Conservation (phyloP, 1,140 invertebrate species). For the Sesamia nonagrioides region DNA sequence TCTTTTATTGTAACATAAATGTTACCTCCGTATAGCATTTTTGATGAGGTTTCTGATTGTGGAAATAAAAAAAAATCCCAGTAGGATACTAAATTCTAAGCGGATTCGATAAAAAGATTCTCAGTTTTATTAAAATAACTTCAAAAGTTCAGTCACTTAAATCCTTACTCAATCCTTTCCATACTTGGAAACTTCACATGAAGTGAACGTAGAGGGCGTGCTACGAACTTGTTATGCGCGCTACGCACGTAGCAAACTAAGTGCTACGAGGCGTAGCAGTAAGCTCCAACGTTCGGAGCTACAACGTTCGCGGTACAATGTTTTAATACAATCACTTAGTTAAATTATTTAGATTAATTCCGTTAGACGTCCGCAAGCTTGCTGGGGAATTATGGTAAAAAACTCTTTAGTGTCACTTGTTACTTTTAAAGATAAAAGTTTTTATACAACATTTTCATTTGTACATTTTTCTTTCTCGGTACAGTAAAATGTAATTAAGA, state of each 20-base stretch:
- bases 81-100: background rate
- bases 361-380: conserved; percentile 29
- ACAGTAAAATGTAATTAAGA: background rate
- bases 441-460: background rate
- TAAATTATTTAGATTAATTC: conserved; percentile 39
- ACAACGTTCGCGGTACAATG: background rate
- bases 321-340: conserved; percentile 35
- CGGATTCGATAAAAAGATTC: background rate
- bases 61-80: conserved; percentile 10
- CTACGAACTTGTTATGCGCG: conserved; percentile 36
- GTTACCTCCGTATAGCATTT: background rate
- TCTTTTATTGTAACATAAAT: conserved; percentile 32
- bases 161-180: conserved; percentile 7
- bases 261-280: conserved; percentile 51
- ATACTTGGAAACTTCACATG: conserved; percentile 15
- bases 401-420: background rate
- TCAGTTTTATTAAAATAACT: background rate
- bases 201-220: conserved; percentile 24
- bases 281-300: conserved; percentile 10
- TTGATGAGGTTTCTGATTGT: conserved; percentile 1
- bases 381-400: conserved; percentile 26
- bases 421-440: conserved; percentile 11
- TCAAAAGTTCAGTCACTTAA: background rate
- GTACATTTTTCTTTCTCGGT: background rate
- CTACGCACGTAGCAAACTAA: conserved; percentile 52